Evolutionary conservation across 1,140 invertebrate genomes (phyloP), one percentile per base, ranked within the genome.

Genomic region (Calycopis cecrops): DNA sequence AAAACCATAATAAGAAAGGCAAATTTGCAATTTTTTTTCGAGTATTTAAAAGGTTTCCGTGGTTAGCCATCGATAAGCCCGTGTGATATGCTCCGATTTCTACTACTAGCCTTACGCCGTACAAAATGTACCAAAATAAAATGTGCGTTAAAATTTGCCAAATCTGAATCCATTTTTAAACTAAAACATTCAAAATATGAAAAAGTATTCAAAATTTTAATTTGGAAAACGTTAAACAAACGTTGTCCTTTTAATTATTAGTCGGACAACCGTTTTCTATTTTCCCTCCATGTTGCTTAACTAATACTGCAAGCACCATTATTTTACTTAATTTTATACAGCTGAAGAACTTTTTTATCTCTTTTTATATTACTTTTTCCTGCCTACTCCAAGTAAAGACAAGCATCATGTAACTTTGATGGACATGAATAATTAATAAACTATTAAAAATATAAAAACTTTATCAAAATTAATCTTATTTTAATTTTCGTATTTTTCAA

Each of bases 221-320:
- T 3, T 28, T 28, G 2, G 21, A 6, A 28, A 28, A 28, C 11
- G 10, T 8, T 3, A 12, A 44, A 17, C 1, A 9, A 44, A 12
- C 16, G 17, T 44, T 44, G 40, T 16, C 38, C 14, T 44, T 44
- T 40, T 12, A 40, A 44, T 14, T 18, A 17, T 44, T 16, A 44
- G 17, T 44, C 40, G 17, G 40, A 17, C 40, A 9, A 44, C 40
- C 2, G 12, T 44, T 16, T 44, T 44, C n/a, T 10, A n/a, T 42
- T 52, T 37, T 52, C 40, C 57, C 71, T 72, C 65, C 65, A 57
- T 67, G 58, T 72, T 68, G 73, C 79, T 79, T 83, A 85, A 84
- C 69, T 84, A 86, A 86, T 86, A 86, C 80, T 86, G 83, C 70
- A 82, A 86, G 83, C 80, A 86, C 83, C 83, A 86, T 79, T 74